Conservation (phyloP, 2,113 vertebrate genomes). For the Aythya baeri region DNA sequence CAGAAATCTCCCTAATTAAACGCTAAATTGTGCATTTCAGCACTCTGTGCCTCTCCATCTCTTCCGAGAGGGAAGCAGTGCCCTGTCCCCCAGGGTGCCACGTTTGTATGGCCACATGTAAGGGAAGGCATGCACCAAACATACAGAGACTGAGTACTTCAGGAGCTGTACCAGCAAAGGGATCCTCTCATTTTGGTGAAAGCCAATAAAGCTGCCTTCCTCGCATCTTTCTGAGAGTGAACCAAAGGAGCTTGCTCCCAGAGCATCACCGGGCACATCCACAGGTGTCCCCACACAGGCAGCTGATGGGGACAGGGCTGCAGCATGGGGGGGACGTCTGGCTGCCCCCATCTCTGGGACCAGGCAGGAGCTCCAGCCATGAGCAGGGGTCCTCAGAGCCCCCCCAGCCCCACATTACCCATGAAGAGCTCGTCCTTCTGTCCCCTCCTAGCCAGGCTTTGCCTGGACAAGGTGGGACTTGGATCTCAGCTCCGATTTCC, state of each 20-base stretch:
- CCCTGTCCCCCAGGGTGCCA: background rate
- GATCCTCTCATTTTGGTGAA: background rate
- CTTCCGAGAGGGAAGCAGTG: background rate
- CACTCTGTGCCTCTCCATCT: background rate
- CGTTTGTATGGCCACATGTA: background rate
- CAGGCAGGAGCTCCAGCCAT: background rate
- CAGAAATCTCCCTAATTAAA: background rate
- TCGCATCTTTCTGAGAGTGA: background rate
- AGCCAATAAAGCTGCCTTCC: background rate
- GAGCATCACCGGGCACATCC: background rate
- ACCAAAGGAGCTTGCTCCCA: background rate
- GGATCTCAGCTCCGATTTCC: background rate
- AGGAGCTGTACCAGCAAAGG: background rate
- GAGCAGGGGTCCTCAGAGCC: background rate
- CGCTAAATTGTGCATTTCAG: background rate
- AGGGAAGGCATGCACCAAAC: background rate
- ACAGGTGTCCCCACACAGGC: background rate
- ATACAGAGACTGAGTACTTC: background rate
- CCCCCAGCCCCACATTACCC: background rate
- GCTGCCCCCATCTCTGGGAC: background rate
- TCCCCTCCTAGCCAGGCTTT: background rate
- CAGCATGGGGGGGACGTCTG: background rate
- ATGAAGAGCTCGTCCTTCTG: rapidly evolving
- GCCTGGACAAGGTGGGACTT: background rate
- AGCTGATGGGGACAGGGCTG: background rate